Evolutionary conservation across 2,797 vertebrate genomes (phyloP), one percentile per base, ranked within the genome.

Genomic region (Sebastes nivosus): DNA sequence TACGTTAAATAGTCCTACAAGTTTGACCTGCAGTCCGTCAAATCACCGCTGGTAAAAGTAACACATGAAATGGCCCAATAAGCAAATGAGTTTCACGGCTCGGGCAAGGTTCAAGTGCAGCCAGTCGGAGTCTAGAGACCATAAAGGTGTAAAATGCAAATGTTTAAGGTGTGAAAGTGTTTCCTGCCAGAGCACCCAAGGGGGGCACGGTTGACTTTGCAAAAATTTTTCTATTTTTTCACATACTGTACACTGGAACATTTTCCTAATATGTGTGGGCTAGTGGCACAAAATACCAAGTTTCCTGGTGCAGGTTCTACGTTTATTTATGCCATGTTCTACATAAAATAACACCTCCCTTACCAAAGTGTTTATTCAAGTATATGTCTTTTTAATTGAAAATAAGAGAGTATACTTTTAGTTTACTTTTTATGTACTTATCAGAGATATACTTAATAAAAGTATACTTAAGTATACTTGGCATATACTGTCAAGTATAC

Each of bases 91-190:
- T 73, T 80, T 66, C 70, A 75, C 42, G 46, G 60, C 68, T 65
- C 10, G 12, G 42, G 25, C 22, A 55, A 72, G 67, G 68, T 81
- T 81, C 78, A 82, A 82, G 76, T 64, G 81, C 71, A 80, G 69
- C 55, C 32, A 38, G 29, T 57, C 2, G 8, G 8, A 84, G 59
- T 12, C 59, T 61, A 5, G 59, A 61, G 59, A 32, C 60, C 50
- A 60, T 55, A 67, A 81, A 75, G 20, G 74, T 78, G 77, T 76
- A 75, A 86, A 82, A 82, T 82, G 71, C 67, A 78, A 80, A 80
- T 78, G 74, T 71, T 10, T 55, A 38, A 64, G 65, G 60, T 80
- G 78, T 72, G 61, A 77, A 79, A 74, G 58, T 83, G 68, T 73
- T 61, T 79, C 8, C 65, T 50, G 52, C n/a, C 54, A 52, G 65